Conservation (phyloP, 2,113 vertebrate species). For the Cygnus buccinator region DNA sequence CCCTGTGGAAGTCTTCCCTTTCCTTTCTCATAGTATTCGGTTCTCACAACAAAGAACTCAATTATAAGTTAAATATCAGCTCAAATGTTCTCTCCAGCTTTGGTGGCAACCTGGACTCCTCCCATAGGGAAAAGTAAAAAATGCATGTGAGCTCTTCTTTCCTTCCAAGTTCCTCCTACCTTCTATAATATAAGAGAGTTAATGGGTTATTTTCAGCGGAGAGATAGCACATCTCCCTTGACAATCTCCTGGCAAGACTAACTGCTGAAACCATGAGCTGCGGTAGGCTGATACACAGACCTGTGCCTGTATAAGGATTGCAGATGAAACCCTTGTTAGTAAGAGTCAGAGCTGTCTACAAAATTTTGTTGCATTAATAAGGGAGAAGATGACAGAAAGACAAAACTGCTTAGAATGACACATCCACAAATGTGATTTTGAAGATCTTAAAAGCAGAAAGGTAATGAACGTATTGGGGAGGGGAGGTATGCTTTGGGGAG, state of each 20-base stretch:
- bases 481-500: background rate
- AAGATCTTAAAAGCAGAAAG: background rate
- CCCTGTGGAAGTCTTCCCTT: conserved; percentile 11
- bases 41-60: conserved; percentile 32
- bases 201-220: background rate
- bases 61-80: background rate
- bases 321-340: background rate
- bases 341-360: background rate
- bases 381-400: background rate
- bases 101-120: background rate
- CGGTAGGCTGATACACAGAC: background rate
- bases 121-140: background rate
- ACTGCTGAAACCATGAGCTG: background rate
- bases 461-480: background rate
- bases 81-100: background rate
- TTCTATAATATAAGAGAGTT: background rate
- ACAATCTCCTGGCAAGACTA: background rate
- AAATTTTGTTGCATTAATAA: background rate
- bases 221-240: background rate
- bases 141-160: background rate
- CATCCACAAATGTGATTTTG: background rate
- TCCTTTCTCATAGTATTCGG: conserved; percentile 16
- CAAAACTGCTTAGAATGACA: background rate
- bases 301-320: background rate
- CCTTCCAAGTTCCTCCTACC: background rate